Conservation (phyloP, 2,888 invertebrate species). For the Osmoderma eremita region DNA sequence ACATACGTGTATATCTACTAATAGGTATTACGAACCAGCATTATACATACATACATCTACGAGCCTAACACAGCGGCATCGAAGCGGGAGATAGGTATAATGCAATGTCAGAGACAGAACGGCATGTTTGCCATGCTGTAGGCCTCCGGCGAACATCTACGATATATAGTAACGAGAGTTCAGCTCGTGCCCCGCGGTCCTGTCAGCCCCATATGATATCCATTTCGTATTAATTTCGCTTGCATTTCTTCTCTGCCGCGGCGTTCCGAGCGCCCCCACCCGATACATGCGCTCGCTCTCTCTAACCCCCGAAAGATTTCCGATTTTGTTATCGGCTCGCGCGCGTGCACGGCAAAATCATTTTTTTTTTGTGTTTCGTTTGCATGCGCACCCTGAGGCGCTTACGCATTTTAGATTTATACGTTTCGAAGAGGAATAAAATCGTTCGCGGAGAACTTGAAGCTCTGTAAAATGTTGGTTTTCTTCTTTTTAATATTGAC, state of each 20-base stretch:
- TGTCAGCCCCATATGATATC: conserved; percentile 58
- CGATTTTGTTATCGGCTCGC: conserved; percentile 25
- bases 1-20: too few species aligned
- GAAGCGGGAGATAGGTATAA: conserved; percentile 52
- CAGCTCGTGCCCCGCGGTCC: conserved; percentile 53
- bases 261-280: not conserved
- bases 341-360: conserved; percentile 1
- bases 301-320: conserved; percentile 20
- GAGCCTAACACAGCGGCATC: not conserved
- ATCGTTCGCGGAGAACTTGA: not conserved
- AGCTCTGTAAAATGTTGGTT: too few species aligned
- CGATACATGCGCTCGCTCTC: not conserved
- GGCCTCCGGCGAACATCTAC: conserved; percentile 57
- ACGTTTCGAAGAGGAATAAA: conserved; percentile 5
- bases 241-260: conserved; percentile 25
- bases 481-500: too few species aligned
- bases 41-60: not conserved
- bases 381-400: not conserved
- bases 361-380: conserved; percentile 6
- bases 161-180: conserved; percentile 54
- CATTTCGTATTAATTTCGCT: conserved; percentile 43
- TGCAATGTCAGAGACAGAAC: conserved; percentile 56
- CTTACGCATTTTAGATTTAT: not conserved
- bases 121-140: conserved; percentile 55
- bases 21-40: too few species aligned